Conservation (phyloP, 23 tunicate genomes). For the Pegea sp. region DNA sequence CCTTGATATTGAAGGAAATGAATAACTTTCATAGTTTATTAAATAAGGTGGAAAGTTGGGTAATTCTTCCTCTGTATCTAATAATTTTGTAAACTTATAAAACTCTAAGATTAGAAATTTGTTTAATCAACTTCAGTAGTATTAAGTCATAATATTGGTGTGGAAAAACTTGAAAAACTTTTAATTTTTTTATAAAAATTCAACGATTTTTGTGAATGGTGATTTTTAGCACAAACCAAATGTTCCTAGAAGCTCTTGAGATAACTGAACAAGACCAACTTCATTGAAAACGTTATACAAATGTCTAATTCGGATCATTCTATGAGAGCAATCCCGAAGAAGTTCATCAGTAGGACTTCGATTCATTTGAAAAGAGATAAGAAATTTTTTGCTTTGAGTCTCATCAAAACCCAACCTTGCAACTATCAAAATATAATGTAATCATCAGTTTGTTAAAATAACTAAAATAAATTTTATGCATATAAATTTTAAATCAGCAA, state of each 20-base stretch:
- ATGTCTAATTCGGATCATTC: conserved; percentile 41
- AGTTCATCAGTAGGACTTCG: conserved; percentile 85
- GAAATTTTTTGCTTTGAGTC: conserved; percentile 70
- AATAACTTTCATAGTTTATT: not conserved
- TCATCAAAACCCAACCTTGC: conserved; percentile 64
- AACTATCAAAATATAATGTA: no score
- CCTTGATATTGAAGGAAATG: not conserved
- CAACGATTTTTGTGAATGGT: no score
- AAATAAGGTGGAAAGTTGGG: not conserved
- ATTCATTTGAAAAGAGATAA: conserved; percentile 59
- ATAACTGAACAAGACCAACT: conserved; percentile 48
- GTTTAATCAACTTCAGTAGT: no score
- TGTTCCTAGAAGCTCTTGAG: conserved; percentile 29
- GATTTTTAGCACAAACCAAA: conserved; percentile 16
- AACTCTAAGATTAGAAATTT: no score
- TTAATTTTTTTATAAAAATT: no score
- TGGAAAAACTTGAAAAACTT: no score
- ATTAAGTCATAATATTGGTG: no score
- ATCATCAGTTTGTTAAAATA: no score
- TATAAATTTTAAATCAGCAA: no score
- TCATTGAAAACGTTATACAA: conserved; percentile 38
- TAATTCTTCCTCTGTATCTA: not conserved
- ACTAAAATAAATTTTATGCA: no score
- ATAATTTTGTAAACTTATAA: no score
- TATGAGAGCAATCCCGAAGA: conserved; percentile 57